These are phyloP conservation scores for Lepidonotus clava DNA, from an alignment of 2,888 invertebrate genomes.

Conservation along the genomic window DNA sequence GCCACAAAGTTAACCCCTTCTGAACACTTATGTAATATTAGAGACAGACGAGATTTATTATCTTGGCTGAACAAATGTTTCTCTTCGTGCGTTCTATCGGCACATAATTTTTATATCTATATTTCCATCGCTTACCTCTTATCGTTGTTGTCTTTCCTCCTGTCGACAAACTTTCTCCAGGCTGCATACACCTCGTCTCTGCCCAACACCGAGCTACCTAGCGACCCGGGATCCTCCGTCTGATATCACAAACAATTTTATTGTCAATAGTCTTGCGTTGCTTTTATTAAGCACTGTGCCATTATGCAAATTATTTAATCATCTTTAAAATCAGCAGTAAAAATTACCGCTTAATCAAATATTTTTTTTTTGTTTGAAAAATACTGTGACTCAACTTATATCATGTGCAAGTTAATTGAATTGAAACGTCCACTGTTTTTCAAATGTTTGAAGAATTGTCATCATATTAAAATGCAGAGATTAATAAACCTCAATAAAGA, in stretches of 20 bases:
- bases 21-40: no score
- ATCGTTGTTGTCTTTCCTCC: conserved; percentile 41
- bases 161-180: conserved; percentile 66
- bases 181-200: conserved; percentile 68
- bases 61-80: no score
- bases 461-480: neutral
- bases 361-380: neutral
- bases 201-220: conserved; percentile 71
- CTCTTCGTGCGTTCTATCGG: no score
- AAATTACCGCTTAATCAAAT: neutral
- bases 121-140: neutral
- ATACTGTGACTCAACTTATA: neutral
- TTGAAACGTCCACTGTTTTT: no score
- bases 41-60: no score
- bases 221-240: conserved; percentile 64
- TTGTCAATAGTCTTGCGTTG: neutral
- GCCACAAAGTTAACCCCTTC: no score
- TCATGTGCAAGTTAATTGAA: no score
- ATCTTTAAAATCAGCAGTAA: no score
- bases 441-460: no score
- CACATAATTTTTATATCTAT: no score
- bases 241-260: conserved; percentile 33
- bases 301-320: neutral
- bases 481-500: neutral
- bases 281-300: neutral